Percentiles rank a stretch among this genome's conserved stretches.
These are phyloP conservation scores for Subanguina moxae DNA, from an alignment of 1,140 invertebrate genomes.

Conservation along the genomic window DNA sequence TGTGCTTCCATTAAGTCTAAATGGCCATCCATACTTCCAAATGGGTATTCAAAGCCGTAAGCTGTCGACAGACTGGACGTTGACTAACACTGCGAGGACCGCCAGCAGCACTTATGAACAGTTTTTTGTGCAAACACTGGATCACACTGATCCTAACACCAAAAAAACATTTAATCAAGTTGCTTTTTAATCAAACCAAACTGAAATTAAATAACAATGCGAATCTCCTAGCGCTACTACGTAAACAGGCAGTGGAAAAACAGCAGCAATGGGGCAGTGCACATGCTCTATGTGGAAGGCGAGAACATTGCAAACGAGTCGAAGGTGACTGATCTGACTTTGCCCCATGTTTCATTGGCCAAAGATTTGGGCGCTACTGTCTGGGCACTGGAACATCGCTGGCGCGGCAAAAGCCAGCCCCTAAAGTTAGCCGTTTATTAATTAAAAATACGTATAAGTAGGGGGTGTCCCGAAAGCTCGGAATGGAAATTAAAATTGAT, in stretches of 20 bases:
- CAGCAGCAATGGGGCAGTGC: background rate
- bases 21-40: too few species aligned
- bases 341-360: background rate
- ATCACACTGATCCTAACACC: background rate
- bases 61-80: too few species aligned
- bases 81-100: too few species aligned
- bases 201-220: background rate
- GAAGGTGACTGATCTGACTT: background rate
- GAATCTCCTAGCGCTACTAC: background rate
- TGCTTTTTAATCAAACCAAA: background rate
- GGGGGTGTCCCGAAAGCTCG: too few species aligned
- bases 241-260: background rate
- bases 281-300: conserved; percentile 1
- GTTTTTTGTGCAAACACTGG: background rate
- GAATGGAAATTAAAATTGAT: too few species aligned
- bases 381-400: background rate
- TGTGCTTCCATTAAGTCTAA: too few species aligned
- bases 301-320: background rate
- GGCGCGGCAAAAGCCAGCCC: background rate
- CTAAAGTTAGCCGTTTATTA: background rate
- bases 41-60: too few species aligned
- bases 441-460: conserved; percentile 2
- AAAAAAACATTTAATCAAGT: background rate
- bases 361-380: conserved; percentile 2
- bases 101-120: background rate